Evolutionary conservation across 2,113 vertebrate species (phyloP).

Genomic region (Macroglossus sobrinus): DNA sequence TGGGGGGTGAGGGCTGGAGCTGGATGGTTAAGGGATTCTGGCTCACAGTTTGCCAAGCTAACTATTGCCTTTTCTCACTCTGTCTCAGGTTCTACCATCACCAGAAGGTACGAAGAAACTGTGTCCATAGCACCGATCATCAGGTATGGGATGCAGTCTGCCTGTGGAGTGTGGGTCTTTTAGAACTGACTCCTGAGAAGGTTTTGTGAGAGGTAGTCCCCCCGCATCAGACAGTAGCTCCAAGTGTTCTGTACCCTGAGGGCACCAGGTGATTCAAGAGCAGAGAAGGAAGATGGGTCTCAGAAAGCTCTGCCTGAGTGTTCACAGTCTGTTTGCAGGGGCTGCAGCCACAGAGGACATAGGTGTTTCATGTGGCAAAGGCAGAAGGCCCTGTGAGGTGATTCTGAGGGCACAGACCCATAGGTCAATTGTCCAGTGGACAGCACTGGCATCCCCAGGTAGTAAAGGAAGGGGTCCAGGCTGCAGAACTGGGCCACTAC

Average conservation of each 20-base stretch:
- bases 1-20: background rate
- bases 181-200: background rate
- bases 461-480: too few relatives aligned
- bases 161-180: background rate
- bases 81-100: background rate
- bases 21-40: background rate
- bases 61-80: background rate
- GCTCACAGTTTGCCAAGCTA: background rate
- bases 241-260: background rate
- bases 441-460: background rate
- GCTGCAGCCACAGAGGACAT: background rate
- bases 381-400: background rate
- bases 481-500: background rate
- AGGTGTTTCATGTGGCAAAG: background rate
- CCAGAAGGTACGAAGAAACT: background rate
- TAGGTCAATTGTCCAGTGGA: background rate
- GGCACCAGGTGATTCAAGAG: background rate
- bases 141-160: background rate
- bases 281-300: background rate
- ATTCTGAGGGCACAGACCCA: background rate
- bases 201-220: background rate
- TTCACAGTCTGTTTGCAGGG: too few relatives aligned
- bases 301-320: background rate
- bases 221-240: fast-evolving
- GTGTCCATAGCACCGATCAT: fast-evolving